Conservation (phyloP, 1,140 invertebrate species). For the Drosophila elegans region DNA sequence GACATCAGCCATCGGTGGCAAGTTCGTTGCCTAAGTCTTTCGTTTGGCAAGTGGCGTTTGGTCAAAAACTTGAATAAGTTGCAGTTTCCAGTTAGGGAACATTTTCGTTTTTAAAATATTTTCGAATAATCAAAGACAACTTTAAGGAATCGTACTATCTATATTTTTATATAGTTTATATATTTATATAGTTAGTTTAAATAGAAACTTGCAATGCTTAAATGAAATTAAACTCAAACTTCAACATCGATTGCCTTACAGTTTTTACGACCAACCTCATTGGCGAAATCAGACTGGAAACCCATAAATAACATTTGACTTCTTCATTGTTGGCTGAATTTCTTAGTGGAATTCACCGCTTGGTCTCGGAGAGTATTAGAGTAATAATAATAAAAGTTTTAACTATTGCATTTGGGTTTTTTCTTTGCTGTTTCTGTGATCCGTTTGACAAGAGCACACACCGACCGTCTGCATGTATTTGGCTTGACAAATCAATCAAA, state of each 20-base stretch:
- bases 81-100: too few species aligned
- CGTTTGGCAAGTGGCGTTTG: slow-evolving; percentile 50
- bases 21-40: slow-evolving; percentile 82
- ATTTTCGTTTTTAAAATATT: too few species aligned
- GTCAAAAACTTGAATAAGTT: too few species aligned
- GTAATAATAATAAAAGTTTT: slow-evolving; percentile 25
- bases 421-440: background rate
- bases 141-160: too few species aligned
- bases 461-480: slow-evolving; percentile 3
- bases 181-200: background rate
- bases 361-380: background rate
- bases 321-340: slow-evolving; percentile 24
- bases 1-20: slow-evolving; percentile 25
- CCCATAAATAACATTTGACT: slow-evolving; percentile 28
- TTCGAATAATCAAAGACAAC: too few species aligned
- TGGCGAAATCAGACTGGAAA: slow-evolving; percentile 15
- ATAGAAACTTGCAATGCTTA: too few species aligned
- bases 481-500: slow-evolving; percentile 51
- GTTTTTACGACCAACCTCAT: background rate
- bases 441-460: slow-evolving; percentile 1
- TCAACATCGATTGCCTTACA: background rate
- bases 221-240: too few species aligned
- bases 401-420: slow-evolving; percentile 1
- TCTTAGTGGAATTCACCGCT: slow-evolving; percentile 26
- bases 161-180: too few species aligned